phyloP scores from a whole-genome alignment of 2,888 invertebrate species.

The Nomada ruficornis region DNA sequence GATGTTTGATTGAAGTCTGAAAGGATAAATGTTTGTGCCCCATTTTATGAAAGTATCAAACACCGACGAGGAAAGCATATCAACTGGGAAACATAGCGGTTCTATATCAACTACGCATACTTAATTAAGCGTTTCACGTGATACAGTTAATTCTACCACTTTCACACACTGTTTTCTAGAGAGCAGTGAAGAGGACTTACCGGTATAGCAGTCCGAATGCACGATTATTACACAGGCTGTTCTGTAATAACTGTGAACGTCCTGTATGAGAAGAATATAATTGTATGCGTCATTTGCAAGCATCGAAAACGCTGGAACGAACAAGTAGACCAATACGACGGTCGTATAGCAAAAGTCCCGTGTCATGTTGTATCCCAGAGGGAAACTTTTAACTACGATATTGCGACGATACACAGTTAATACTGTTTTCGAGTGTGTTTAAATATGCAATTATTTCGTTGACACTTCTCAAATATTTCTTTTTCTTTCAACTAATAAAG shows the following conservation, averaged over 20 bases:
- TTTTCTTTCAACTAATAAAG: too few relatives aligned
- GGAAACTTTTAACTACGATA: background rate
- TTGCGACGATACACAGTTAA: background rate
- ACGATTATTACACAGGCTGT: constrained; percentile 70
- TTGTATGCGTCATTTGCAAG: constrained; percentile 31
- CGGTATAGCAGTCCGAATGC: constrained; percentile 35
- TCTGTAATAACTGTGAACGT: constrained; percentile 65
- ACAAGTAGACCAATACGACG: constrained; percentile 15
- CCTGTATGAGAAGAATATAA: constrained; percentile 56
- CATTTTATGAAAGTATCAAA: background rate
- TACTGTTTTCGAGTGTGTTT: background rate
- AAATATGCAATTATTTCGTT: background rate
- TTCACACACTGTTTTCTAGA: constrained; percentile 5
- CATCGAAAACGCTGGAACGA: constrained; percentile 2
- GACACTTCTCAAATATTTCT: too few relatives aligned
- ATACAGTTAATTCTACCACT: background rate
- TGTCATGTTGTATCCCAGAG: constrained; percentile 15
- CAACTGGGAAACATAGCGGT: background rate
- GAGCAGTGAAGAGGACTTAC: constrained; percentile 50
- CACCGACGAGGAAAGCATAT: background rate
- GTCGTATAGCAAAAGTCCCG: constrained; percentile 4
- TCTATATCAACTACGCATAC: background rate
- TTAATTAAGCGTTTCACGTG: background rate
- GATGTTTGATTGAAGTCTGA: constrained; percentile 60
- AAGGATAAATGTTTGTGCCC: constrained; percentile 4